Base-by-base conservation (phyloP, 2,797 vertebrate genomes). In the Sphaeramia orbicularis region DNA sequence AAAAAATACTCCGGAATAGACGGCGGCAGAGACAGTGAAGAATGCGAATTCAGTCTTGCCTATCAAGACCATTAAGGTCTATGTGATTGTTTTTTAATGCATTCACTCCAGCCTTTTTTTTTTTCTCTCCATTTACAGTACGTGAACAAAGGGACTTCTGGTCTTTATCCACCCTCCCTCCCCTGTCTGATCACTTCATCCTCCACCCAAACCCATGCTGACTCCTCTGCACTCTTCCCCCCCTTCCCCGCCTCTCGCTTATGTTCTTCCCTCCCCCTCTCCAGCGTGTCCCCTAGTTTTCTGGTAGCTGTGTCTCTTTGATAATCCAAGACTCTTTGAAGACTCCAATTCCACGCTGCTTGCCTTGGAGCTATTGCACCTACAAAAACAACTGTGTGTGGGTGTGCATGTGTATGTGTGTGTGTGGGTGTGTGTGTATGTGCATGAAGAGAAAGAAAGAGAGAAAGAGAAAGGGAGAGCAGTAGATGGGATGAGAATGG, bases 261-360 rank as follows among this genome's bases (percentile, higher is more conserved):
- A 86, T 90, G 88, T 90, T 88, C 83, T 71, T 75, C 84, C 88
- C 81, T 75, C 86, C 84, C 85, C 83, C 81, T 88, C 82, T 81
- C 75, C 69, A 75, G 78, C 42, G 81, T 89, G 91, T 92, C 91
- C 91, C 89, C 92, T 91, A 87, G 81, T 91, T 89, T 92, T 93
- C 90, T 90, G 90, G 89, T 91, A 89, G 90, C 90, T 87, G 90
- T 93, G 91, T 93, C 92, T 92, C 91, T 92, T 92, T 93, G 92
- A 92, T 93, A 92, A 93, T 91, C 90, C 91, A 86, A 91, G 90
- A 89, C 86, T 91, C 91, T 92, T 93, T 93, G 91, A 93, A 93
- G 92, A 92, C 91, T 91, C 90, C 88, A 90, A 91, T 91, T 91
- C 90, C 89, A 91, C 84, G 86, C 91, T 90, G 86, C 87, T 92